A percentile compares a stretch with the other conserved stretches of the same genome.
These are phyloP conservation scores for Dicrostonyx torquatus DNA, from an alignment of 2,797 vertebrate species.

Conservation along the genomic window DNA sequence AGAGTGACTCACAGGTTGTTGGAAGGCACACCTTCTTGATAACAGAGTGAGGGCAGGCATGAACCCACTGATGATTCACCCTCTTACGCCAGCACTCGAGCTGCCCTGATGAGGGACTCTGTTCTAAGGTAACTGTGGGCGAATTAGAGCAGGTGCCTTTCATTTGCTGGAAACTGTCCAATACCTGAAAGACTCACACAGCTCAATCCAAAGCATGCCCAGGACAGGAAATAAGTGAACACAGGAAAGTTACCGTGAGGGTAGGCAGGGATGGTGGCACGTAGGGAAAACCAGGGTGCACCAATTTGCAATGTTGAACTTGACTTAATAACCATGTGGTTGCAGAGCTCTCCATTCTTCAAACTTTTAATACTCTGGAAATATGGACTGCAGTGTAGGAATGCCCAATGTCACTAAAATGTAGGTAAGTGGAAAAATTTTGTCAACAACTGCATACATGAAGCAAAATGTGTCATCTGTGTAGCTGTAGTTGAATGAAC, in stretches of 20 bases:
- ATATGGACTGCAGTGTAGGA: neutral
- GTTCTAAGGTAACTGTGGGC: neutral
- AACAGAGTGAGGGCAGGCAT: neutral
- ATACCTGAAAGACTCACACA: neutral
- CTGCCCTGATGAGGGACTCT: neutral
- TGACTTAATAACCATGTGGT: neutral
- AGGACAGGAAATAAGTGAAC: neutral
- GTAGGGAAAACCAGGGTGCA: accelerated
- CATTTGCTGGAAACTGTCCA: neutral
- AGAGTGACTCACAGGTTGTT: conserved; percentile 19
- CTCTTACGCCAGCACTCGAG: neutral
- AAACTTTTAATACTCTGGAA: neutral
- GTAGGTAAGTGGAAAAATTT: neutral
- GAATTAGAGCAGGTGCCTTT: neutral
- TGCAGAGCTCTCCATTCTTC: neutral
- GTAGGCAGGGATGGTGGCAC: neutral
- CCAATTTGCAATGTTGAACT: neutral
- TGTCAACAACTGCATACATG: neutral
- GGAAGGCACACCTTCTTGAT: neutral
- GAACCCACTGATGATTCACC: neutral
- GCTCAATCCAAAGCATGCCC: neutral
- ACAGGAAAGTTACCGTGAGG: neutral
- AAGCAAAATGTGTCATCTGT: neutral
- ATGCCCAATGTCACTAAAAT: neutral
- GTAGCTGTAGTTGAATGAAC: neutral